Evolutionary conservation across 2,113 vertebrate species (phyloP).

Genomic region (Psilopsiagon aymara): DNA sequence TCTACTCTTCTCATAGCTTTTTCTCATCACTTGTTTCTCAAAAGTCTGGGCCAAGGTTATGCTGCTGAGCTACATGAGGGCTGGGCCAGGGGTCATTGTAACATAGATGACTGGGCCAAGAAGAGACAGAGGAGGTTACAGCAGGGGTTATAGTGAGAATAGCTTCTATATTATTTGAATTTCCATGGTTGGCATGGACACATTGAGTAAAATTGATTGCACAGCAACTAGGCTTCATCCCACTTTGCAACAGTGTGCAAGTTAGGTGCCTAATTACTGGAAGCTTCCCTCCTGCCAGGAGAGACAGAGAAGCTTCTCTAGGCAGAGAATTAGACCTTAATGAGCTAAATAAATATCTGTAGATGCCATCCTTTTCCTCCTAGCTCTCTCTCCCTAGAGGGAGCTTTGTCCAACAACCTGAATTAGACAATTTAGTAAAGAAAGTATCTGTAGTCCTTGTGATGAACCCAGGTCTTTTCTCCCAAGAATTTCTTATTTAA

Average conservation of each 20-base stretch:
- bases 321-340: conserved; percentile 45
- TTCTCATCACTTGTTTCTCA: neutral
- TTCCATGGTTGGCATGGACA: neutral
- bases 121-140: neutral
- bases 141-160: neutral
- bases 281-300: conserved; percentile 15
- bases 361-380: neutral
- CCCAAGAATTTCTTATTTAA: neutral
- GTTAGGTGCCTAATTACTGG: conserved; percentile 52
- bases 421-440: conserved; percentile 15
- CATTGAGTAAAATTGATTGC: neutral
- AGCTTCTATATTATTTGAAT: neutral
- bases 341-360: conserved; percentile 51
- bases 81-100: neutral
- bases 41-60: neutral
- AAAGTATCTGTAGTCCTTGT: neutral
- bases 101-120: neutral
- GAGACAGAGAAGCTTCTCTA: conserved; percentile 35
- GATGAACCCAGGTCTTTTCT: neutral
- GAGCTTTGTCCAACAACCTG: neutral
- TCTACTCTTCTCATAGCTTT: neutral
- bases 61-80: neutral
- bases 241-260: neutral
- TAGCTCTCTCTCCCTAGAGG: neutral
- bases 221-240: accelerated